Conservation (phyloP, 2,113 vertebrate species). For the Silurus glanis region DNA sequence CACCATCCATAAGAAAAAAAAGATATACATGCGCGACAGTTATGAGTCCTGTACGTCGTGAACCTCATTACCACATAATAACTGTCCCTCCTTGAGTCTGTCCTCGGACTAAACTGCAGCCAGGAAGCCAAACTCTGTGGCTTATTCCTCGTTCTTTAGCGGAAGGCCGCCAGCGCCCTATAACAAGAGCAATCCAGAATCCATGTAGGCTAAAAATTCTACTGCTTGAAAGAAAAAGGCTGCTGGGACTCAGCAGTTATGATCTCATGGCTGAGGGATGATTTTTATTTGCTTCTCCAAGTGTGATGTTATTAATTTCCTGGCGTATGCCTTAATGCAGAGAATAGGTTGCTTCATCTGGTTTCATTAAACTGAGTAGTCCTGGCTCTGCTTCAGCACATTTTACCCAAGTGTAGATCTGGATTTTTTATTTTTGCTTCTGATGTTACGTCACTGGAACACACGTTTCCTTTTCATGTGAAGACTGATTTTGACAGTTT, state of each 20-base stretch:
- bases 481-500: not conserved
- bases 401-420: not conserved
- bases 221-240: constrained; percentile 20
- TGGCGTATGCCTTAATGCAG: not conserved
- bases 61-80: constrained; percentile 45
- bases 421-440: not conserved
- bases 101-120: constrained; percentile 22
- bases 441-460: not conserved
- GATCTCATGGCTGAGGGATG: constrained; percentile 39
- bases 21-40: constrained; percentile 4
- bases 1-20: constrained; percentile 38
- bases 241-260: constrained; percentile 19
- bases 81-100: constrained; percentile 25
- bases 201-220: not conserved
- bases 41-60: constrained; percentile 22
- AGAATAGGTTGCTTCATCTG: not conserved
- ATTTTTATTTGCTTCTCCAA: constrained; percentile 25
- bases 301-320: constrained; percentile 20
- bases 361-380: constrained; percentile 10
- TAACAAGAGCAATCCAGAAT: constrained; percentile 4
- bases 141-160: constrained; percentile 9
- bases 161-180: not conserved
- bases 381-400: not conserved
- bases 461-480: not conserved
- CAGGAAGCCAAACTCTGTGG: constrained; percentile 28